Base-by-base conservation (phyloP, 2,797 vertebrate genomes). In the Anableps anableps region DNA sequence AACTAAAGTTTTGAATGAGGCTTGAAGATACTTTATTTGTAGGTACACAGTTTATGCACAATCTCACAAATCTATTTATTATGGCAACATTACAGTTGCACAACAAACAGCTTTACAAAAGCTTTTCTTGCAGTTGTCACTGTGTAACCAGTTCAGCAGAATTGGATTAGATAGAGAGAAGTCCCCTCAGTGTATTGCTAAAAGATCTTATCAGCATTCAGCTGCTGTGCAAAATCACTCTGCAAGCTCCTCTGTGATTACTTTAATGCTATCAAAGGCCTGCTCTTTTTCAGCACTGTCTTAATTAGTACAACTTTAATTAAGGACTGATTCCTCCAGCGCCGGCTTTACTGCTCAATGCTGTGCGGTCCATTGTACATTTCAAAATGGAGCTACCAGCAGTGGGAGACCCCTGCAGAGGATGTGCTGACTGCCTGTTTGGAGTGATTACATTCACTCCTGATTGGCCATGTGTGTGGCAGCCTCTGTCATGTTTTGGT, bases 231-330 rank as follows among this genome's bases (percentile, higher is more conserved):
- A 75, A 81, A 87, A 91, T 86, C 80, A 79, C 81, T 90, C 81
- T 82, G 81, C 86, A 83, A 80, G 91, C 91, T 85, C 86, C 80
- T 62, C 84, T 90, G 83, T 92, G 92, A 93, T 93, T 93, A 90
- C 88, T 87, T 84, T 87, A 89, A 92, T 86, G 80, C 88, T 90
- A 89, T 93, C 91, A 92, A 92, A 94, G 91, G 84, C 83, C 5
- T 5, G 79, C 85, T 88, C 82, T 84, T 91, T 93, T 86, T 88
- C 83, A 92, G 84, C 83, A 85, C 82, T 72, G 80, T 85, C 87
- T 90, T 92, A 94, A 94, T 95, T 90, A 92, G 88, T 88, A 89
- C 86, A 83, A 90, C 85, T 87, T 93, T 94, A 94, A 95, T 95
- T 93, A 94, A 92, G 83, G 43, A 64, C 81, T 70, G 84, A 89